Evolutionary conservation across 2,888 invertebrate species (phyloP).

Genomic region (Oscheius sp.): DNA sequence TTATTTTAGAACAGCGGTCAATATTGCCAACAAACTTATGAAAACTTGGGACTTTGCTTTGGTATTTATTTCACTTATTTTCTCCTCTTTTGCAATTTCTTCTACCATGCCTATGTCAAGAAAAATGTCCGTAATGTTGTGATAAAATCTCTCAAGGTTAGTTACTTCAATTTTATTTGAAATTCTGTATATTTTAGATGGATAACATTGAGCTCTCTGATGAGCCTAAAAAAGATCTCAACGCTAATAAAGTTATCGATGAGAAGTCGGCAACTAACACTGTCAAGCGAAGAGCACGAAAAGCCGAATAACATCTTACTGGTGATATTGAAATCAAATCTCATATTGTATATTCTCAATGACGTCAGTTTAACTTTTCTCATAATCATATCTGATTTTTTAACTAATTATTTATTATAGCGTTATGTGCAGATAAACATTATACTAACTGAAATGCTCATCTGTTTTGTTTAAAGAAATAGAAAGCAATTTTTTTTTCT

Average conservation of each 20-base stretch:
- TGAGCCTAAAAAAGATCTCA: constrained; percentile 51
- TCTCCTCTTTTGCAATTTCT: constrained; percentile 73
- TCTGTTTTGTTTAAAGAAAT: too few species aligned
- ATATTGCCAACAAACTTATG: constrained; percentile 74
- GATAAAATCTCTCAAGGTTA: constrained; percentile 5
- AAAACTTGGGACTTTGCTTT: constrained; percentile 74
- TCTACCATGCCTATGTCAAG: constrained; percentile 72
- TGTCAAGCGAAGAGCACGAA: constrained; percentile 45
- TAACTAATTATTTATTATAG: constrained; percentile 12
- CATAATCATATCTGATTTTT: constrained; percentile 13
- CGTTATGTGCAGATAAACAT: constrained; percentile 10
- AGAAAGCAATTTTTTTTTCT: too few species aligned
- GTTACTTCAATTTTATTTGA: too few species aligned
- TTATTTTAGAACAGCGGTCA: constrained; percentile 60
- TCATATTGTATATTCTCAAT: constrained; percentile 24
- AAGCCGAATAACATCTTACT: constrained; percentile 42
- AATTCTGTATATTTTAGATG: too few species aligned
- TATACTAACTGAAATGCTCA: too few species aligned
- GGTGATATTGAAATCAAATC: constrained; percentile 5
- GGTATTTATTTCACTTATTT: constrained; percentile 74
- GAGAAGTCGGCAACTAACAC: constrained; percentile 40
- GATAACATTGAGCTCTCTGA: constrained; percentile 19
- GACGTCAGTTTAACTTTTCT: constrained; percentile 13
- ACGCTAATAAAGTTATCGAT: constrained; percentile 46
- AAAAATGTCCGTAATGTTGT: constrained; percentile 62